phyloP scores from a whole-genome alignment of 2,888 invertebrate genomes.

The Cerastis leucographa region DNA sequence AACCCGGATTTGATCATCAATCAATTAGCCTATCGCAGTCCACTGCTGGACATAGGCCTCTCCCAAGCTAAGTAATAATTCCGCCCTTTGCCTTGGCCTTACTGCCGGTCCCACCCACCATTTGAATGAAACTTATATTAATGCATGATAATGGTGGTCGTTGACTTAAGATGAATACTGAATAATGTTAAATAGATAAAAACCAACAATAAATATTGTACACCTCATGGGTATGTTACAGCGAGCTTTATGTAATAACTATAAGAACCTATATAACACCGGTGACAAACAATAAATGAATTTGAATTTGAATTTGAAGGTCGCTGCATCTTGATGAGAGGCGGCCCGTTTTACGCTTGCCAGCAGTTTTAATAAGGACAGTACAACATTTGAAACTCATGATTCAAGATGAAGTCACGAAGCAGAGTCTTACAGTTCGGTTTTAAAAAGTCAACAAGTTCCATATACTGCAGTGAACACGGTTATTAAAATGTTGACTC shows the following conservation, averaged over 20 bases:
- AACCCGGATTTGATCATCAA: not conserved
- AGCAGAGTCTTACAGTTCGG: too few species aligned
- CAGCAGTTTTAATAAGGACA: not conserved
- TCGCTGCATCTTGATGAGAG: not conserved
- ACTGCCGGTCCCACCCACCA: not conserved
- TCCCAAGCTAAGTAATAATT: not conserved
- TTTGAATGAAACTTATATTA: too few species aligned
- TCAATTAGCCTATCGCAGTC: not conserved
- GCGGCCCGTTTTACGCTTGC: not conserved
- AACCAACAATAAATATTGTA: too few species aligned
- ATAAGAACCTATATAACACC: too few species aligned
- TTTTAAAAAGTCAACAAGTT: not conserved
- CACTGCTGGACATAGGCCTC: not conserved
- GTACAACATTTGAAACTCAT: not conserved
- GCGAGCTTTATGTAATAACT: too few species aligned
- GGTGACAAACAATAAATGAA: too few species aligned
- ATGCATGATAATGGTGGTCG: too few species aligned
- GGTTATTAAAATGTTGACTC: not conserved
- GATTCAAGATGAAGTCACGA: not conserved
- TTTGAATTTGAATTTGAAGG: too few species aligned
- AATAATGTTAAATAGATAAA: too few species aligned
- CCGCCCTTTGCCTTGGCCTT: not conserved
- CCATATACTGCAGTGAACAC: not conserved
- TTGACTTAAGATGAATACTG: too few species aligned
- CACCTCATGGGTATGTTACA: too few species aligned